These are phyloP conservation scores for Ethmia dodecea DNA, from an alignment of 2,888 invertebrate genomes.

Conservation along the genomic window DNA sequence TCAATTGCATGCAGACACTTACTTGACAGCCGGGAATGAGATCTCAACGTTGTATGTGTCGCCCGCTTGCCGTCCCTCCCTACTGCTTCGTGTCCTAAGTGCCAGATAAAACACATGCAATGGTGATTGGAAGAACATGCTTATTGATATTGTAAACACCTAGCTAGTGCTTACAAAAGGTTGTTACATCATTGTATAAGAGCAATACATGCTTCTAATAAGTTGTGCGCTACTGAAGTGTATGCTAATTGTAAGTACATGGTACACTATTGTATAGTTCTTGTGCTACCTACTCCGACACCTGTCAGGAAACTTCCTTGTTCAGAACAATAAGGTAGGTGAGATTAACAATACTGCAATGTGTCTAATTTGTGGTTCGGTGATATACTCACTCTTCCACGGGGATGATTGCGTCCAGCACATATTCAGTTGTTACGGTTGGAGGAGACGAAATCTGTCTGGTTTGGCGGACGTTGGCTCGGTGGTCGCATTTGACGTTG, in stretches of 20 bases:
- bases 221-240: conserved; percentile 21
- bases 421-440: conserved; percentile 85
- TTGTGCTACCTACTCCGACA: conserved; percentile 23
- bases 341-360: no score
- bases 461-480: conserved; percentile 79
- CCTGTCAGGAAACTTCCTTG: conserved; percentile 11
- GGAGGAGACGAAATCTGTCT: conserved; percentile 77
- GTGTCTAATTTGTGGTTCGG: no score
- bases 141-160: conserved; percentile 24
- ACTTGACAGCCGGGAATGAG: conserved; percentile 95
- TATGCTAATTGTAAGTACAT: conserved; percentile 1
- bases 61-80: conserved; percentile 91
- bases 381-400: conserved; percentile 88
- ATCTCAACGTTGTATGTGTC: conserved; percentile 95
- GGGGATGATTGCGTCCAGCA: conserved; percentile 88
- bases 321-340: no score
- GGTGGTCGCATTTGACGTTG: conserved; percentile 94
- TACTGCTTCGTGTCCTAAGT: conserved; percentile 82
- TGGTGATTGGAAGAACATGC: conserved; percentile 69
- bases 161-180: conserved; percentile 8
- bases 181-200: conserved; percentile 14
- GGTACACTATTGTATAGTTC: conserved; percentile 6
- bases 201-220: conserved; percentile 22
- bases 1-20: conserved; percentile 67
- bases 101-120: conserved; percentile 72